Conservation (phyloP, 2,113 vertebrate species). For the Callopanchax toddi region DNA sequence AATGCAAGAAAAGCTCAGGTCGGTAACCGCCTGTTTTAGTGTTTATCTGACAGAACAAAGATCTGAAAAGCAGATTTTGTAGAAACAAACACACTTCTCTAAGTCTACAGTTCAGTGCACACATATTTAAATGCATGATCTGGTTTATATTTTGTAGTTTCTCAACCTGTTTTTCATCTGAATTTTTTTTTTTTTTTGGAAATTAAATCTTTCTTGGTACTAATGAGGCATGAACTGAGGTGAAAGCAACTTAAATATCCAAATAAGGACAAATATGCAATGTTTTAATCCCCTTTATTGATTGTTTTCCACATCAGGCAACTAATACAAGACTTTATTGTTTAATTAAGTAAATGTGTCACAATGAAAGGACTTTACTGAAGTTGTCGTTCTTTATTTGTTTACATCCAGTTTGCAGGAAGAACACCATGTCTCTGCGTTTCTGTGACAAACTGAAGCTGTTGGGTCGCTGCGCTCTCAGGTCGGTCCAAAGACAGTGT, state of each 20-base stretch:
- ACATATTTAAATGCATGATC: not conserved
- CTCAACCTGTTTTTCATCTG: not conserved
- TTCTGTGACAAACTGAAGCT: constrained; percentile 91
- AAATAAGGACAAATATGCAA: no score
- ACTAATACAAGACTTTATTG: no score
- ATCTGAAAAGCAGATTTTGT: constrained; percentile 11
- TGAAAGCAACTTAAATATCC: no score
- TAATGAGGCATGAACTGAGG: not conserved
- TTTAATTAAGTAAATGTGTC: no score
- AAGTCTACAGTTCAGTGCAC: not conserved
- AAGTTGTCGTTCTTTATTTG: constrained; percentile 10
- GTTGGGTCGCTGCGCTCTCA: constrained; percentile 86
- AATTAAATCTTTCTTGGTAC: not conserved
- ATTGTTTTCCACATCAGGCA: no score
- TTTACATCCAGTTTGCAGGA: constrained; percentile 82
- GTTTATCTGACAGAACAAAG: not conserved
- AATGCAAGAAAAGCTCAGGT: constrained; percentile 72
- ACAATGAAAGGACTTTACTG: not conserved
- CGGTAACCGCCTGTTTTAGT: constrained; percentile 15
- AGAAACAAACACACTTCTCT: not conserved
- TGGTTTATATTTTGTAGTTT: not conserved
- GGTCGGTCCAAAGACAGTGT: constrained; percentile 86
- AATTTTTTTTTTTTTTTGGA: not conserved
- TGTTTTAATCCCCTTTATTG: no score
- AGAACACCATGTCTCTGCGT: constrained; percentile 85